Evolutionary conservation across 2,113 vertebrate species (phyloP), one percentile per base, ranked within the genome.

Genomic region (Pelmatolapia mariae): DNA sequence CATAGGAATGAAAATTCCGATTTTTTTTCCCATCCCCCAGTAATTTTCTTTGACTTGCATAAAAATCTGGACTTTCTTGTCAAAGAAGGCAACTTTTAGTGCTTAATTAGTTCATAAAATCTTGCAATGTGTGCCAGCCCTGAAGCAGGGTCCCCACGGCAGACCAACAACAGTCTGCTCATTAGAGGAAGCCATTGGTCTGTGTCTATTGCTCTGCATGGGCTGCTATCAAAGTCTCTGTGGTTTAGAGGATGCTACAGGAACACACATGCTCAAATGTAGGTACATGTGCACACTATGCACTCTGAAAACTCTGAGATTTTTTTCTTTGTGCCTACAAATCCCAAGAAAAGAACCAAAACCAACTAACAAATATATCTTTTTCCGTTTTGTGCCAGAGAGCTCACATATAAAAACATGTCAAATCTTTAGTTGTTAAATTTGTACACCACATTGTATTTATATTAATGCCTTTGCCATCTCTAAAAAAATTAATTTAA

Each of bases 181-280:
- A 93, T 96, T 96, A 96, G 89, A 87, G 90, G 22, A 90, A 94
- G 89, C 88, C 93, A 95, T n/a, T 80, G 88, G 90, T 91, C 88
- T 90, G 86, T 93, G 94, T 94, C 89, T 89, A 86, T 59, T 87
- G 40, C 92, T 95, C 89, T 92, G 93, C 45, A 88, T 91, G 81
- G 90, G 22, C 85, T 95, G 83, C 50, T 88, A 82, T 57, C 71
- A 61, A 4, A 47, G 94, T 86, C 83, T 93, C 87, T 76, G 29
- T 68, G 86, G 92, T 80, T 86, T 68, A 84, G 73, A 82, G 66
- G 79, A 83, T 22, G 81, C 47, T 71, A 61, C 83, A 87, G 22
- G 80, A 63, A 83, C 36, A 85, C 80, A 68, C 81, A 54, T 16
- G 19, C 71, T 81, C 10, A 81, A 43, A 43, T 56, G 18, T 52